These are phyloP conservation scores for Hylaeus anthracinus DNA, from an alignment of 1,140 invertebrate species.

Conservation along the genomic window DNA sequence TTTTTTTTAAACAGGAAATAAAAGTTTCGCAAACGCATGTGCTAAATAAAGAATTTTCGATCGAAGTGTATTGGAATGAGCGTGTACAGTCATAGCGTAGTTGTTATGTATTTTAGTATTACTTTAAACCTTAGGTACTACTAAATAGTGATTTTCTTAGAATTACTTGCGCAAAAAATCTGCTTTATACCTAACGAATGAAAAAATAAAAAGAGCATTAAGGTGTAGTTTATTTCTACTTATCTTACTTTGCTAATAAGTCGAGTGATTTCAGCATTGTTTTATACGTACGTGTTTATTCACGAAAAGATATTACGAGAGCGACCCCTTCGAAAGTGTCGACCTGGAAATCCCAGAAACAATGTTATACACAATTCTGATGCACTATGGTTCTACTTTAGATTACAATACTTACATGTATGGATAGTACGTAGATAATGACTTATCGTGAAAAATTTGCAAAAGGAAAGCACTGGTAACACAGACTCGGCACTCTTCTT, in stretches of 20 bases:
- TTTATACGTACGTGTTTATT: conserved; percentile 7
- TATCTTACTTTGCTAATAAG: not conserved
- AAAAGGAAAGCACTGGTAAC: not conserved
- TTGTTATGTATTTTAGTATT: not conserved
- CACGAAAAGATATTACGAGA: not conserved
- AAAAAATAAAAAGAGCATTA: not conserved
- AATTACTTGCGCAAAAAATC: too few species aligned
- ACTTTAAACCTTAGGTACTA: not conserved
- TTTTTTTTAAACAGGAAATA: not conserved
- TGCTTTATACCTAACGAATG: not conserved
- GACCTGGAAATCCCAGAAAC: not conserved
- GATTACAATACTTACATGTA: conserved; percentile 23
- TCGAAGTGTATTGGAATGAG: not conserved
- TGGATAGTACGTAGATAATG: not conserved
- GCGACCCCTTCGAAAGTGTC: too few species aligned
- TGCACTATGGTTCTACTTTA: not conserved
- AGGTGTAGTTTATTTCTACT: too few species aligned
- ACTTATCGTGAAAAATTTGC: not conserved
- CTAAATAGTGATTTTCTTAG: not conserved
- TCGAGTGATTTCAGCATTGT: too few species aligned
- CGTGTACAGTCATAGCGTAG: not conserved
- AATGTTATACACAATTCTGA: not conserved
- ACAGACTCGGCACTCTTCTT: not conserved
- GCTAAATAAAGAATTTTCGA: not conserved
- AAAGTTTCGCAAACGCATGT: too few species aligned